Base-by-base conservation (phyloP, 1,140 invertebrate species). In the Euura lappo region DNA sequence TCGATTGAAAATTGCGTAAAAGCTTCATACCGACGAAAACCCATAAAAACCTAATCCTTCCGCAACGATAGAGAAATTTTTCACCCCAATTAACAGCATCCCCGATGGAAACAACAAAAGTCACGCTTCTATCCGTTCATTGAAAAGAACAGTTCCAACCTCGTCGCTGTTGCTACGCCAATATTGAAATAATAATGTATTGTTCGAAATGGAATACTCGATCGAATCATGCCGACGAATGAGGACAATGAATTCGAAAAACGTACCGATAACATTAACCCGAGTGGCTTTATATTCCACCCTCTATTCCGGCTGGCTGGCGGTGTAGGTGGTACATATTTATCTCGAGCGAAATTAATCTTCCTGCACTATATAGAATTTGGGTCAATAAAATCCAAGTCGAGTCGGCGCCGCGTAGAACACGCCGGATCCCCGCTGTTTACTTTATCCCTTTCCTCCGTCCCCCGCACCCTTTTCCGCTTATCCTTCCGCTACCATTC, bases 401-500 rank as follows among this genome's bases (percentile, higher is more conserved):
- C 51, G 51, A 60, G 3, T 60, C 51, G 51, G 51, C 51, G 51
- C 51, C 51, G 51, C 6, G 51, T n/a, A n/a, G 51, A 60, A 60
- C 8, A 60, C 2, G 51, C 8, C 51, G 51, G 51, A 60, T 60
- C 51, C 51, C 51, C 6, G 51, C 51, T 60, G 51, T 60, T 60
- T 60, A 60, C 51, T 60, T 60, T 60, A 60, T 60, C 51, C 51
- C 78, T 65, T 67, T 76, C 72, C 66, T 68, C 64, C 66, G 6
- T 13, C n/a, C 43, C 64, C 42, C 68, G 72, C 72, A 72, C 73
- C 70, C 75, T 70, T 71, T 68, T 44, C 44, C 44, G 66, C 66
- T 68, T 68, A 68, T 42, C 66, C 66, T 68, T 68, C 66, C 66
- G 13, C 66, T 44, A 68, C 28, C 66, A 68, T 28, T 3, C 51